Evolutionary conservation across 2,888 invertebrate species (phyloP).

Genomic region (Carterocephalus palaemon): DNA sequence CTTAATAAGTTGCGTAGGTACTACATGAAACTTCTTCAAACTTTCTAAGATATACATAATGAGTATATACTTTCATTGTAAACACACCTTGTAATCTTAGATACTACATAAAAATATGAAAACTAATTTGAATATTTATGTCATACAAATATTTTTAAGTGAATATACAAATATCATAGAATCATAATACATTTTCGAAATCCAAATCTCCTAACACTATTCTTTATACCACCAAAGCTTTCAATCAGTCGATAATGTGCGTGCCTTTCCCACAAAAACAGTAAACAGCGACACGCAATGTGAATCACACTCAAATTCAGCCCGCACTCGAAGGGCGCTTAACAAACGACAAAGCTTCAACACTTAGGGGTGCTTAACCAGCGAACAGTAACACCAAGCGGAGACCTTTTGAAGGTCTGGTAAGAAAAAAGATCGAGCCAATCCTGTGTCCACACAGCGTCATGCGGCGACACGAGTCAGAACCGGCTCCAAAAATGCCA

Average conservation of each 20-base stretch:
- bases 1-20: slow-evolving; percentile 37
- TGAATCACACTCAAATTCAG: slow-evolving; percentile 27
- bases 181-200: slow-evolving; percentile 13
- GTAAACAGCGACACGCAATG: slow-evolving; percentile 16
- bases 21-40: slow-evolving; percentile 7
- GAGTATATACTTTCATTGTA: slow-evolving; percentile 30
- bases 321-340: slow-evolving; percentile 17
- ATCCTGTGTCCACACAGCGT: too few species aligned
- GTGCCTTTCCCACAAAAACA: slow-evolving; percentile 30
- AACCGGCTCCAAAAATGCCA: slow-evolving; percentile 25
- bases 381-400: slow-evolving; percentile 14
- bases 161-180: slow-evolving; percentile 26
- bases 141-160: slow-evolving; percentile 6
- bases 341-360: slow-evolving; percentile 18
- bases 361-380: slow-evolving; percentile 10
- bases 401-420: slow-evolving; percentile 7
- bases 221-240: slow-evolving; percentile 38
- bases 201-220: slow-evolving; percentile 10
- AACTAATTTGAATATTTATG: slow-evolving; percentile 16
- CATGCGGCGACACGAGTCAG: slow-evolving; percentile 30
- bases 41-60: slow-evolving; percentile 20
- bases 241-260: slow-evolving; percentile 46
- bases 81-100: slow-evolving; percentile 13
- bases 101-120: slow-evolving; percentile 7
- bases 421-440: slow-evolving; percentile 15